Evolutionary conservation across 2,113 vertebrate species (phyloP).

Genomic region (Pseudorasbora parva): DNA sequence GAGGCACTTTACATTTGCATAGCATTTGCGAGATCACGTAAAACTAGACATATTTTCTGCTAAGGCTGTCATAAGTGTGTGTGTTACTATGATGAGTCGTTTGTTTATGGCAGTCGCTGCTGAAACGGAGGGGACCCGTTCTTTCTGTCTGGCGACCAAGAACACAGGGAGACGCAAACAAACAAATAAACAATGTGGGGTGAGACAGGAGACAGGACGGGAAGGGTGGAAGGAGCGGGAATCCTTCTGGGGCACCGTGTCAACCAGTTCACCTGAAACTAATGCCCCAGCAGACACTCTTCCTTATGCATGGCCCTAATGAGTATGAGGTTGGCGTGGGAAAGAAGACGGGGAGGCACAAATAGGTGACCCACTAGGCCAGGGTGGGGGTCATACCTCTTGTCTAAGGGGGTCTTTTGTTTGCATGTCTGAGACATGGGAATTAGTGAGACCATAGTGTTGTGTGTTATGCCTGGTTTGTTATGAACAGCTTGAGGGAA

Average conservation of each 20-base stretch:
- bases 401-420: slow-evolving; percentile 65
- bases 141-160: slow-evolving; percentile 2
- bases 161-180: slow-evolving; percentile 3
- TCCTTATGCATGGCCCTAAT: slow-evolving; percentile 73
- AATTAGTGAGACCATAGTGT: slow-evolving; percentile 56
- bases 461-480: slow-evolving; percentile 58
- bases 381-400: slow-evolving; percentile 57
- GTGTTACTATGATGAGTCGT: slow-evolving; percentile 3
- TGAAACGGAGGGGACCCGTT: neutral
- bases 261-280: slow-evolving; percentile 92
- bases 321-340: slow-evolving; percentile 93
- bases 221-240: neutral
- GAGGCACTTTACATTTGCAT: neutral
- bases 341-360: slow-evolving; percentile 89
- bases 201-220: neutral
- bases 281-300: slow-evolving; percentile 88
- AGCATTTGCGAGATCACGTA: neutral
- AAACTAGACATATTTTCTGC: neutral
- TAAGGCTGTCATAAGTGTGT: neutral
- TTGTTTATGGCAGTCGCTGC: slow-evolving; percentile 20
- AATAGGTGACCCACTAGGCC: slow-evolving; percentile 91
- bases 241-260: slow-evolving; percentile 21
- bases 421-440: slow-evolving; percentile 61
- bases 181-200: slow-evolving; percentile 26
- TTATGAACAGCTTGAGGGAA: slow-evolving; percentile 46